Evolutionary conservation across 1,140 invertebrate species (phyloP).

Genomic region (Plutomurus gul): DNA sequence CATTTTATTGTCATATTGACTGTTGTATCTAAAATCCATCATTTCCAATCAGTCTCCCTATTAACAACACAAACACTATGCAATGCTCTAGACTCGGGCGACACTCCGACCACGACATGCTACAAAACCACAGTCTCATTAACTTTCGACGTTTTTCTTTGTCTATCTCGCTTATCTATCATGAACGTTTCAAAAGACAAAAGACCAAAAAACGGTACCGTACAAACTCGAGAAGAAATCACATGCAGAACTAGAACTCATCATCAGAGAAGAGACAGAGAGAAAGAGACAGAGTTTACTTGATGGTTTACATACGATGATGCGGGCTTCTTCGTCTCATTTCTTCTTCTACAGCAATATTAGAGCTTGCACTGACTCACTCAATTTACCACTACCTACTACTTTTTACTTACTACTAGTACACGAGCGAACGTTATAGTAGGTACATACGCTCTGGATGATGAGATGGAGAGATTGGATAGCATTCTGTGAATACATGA

Average conservation of each 20-base stretch:
- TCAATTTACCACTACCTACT: no score
- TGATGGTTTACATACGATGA: no score
- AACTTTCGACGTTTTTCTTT: neutral
- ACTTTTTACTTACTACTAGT: no score
- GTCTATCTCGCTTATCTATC: neutral
- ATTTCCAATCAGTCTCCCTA: neutral
- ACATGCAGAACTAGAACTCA: neutral
- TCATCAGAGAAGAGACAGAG: neutral
- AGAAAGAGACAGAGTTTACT: no score
- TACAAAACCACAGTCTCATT: neutral
- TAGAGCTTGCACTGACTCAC: no score
- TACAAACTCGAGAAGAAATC: neutral
- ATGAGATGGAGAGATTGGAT: slow-evolving; percentile 20
- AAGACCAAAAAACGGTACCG: neutral
- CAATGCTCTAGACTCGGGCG: neutral
- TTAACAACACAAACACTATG: neutral
- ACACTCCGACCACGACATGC: neutral
- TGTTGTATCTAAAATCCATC: no score
- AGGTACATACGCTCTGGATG: neutral
- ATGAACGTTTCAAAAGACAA: neutral
- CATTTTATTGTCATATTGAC: no score
- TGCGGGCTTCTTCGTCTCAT: neutral
- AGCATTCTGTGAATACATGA: slow-evolving; percentile 4
- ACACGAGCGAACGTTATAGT: neutral
- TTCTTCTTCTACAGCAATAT: no score